These are phyloP conservation scores for Hydropotes inermis DNA, from an alignment of 2,113 vertebrate species.

Conservation along the genomic window DNA sequence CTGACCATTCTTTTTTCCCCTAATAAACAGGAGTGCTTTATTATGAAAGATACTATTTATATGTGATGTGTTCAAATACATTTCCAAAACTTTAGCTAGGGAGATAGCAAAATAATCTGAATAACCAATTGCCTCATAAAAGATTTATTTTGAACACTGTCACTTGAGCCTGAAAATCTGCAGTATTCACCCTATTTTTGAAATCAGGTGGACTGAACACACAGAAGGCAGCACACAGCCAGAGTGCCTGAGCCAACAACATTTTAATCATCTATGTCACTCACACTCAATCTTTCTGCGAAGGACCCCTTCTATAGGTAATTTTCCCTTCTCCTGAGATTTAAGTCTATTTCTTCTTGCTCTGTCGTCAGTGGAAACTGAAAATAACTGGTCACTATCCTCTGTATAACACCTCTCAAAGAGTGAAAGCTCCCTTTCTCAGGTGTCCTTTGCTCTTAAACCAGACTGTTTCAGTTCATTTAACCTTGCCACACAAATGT, in stretches of 20 bases:
- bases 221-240: not conserved
- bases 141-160: not conserved
- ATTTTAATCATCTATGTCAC: constrained; percentile 32
- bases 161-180: not conserved
- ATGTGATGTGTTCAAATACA: not conserved
- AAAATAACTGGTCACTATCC: constrained; percentile 1
- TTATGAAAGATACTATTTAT: not conserved
- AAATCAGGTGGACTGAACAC: not conserved
- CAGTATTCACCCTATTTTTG: not conserved
- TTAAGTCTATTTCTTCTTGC: constrained; percentile 7
- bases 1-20: not conserved
- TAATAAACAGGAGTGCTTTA: not conserved
- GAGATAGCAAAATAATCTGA: not conserved
- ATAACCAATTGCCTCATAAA: not conserved
- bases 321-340: constrained; percentile 39
- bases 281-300: not conserved
- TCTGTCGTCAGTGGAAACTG: constrained; percentile 14
- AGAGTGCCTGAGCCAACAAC: not conserved
- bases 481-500: not conserved
- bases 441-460: not conserved
- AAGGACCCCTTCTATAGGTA: not conserved
- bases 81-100: not conserved
- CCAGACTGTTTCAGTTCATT: not conserved
- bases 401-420: not conserved
- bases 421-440: not conserved